Evolutionary conservation across 2,113 vertebrate species (phyloP).

Genomic region (Tiliqua scincoides): DNA sequence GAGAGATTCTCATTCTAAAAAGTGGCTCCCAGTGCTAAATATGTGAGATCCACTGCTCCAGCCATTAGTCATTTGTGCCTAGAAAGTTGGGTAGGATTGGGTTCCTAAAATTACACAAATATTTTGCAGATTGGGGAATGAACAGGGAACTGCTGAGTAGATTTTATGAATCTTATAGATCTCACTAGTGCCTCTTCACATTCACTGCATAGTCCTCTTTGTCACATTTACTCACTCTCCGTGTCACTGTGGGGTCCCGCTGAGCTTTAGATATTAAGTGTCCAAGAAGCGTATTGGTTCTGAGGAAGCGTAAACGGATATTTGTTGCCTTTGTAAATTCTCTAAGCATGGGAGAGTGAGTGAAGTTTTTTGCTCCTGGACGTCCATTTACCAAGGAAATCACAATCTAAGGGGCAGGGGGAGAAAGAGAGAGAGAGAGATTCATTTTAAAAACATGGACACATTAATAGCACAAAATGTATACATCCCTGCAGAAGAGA

Average conservation of each 20-base stretch:
- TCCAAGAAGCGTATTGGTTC: slow-evolving; percentile 90
- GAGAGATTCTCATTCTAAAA: too few species aligned
- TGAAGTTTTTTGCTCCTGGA: slow-evolving; percentile 87
- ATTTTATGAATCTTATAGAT: not conserved
- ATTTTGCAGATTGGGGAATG: not conserved
- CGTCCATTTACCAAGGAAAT: slow-evolving; percentile 90
- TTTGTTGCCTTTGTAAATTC: slow-evolving; percentile 93
- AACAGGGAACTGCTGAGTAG: not conserved
- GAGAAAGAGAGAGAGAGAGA: not conserved
- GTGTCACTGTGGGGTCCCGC: slow-evolving; percentile 88
- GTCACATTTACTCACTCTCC: slow-evolving; percentile 80
- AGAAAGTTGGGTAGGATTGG: too few species aligned
- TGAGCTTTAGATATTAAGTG: slow-evolving; percentile 92
- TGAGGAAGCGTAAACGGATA: slow-evolving; percentile 88
- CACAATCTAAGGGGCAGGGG: slow-evolving; percentile 79
- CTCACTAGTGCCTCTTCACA: not conserved
- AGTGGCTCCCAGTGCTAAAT: too few species aligned
- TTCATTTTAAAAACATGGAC: not conserved
- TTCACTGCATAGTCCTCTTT: fast-evolving
- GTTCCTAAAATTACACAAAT: slow-evolving; percentile 13
- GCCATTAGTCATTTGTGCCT: too few species aligned
- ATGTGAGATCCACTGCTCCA: too few species aligned
- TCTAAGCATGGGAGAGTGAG: slow-evolving; percentile 81
- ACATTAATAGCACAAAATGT: not conserved
- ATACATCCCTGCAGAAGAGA: not conserved